These are phyloP conservation scores for Parapsyche elsis DNA, from an alignment of 1,140 invertebrate genomes.

Conservation along the genomic window DNA sequence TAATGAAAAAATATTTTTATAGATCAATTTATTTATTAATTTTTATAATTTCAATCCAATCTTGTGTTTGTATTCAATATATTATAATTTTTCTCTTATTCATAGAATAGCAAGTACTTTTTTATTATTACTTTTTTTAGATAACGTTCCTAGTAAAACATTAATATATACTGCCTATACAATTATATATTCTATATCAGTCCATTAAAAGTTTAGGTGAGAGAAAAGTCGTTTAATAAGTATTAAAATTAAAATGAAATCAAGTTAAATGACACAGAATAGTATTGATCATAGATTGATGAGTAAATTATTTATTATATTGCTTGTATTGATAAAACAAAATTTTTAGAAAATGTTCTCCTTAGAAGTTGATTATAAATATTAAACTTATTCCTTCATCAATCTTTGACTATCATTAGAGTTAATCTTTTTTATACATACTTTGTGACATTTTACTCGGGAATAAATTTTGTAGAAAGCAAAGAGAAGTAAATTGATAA, in stretches of 20 bases:
- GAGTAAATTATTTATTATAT: no score
- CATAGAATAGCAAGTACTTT: conserved; percentile 48
- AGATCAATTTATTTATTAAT: conserved; percentile 53
- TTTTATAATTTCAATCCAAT: conserved; percentile 48
- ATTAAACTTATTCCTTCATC: no score
- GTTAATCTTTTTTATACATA: no score
- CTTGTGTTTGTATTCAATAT: conserved; percentile 52
- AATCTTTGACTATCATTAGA: no score
- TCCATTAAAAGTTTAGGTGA: conserved; percentile 54
- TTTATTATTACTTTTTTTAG: conserved; percentile 41
- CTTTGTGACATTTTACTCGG: no score
- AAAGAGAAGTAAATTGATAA: no score
- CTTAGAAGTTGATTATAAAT: no score
- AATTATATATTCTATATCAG: conserved; percentile 55
- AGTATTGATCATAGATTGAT: no score
- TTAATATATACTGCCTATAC: conserved; percentile 50
- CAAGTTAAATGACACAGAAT: conserved; percentile 31
- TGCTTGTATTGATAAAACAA: no score
- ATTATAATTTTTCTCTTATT: conserved; percentile 52
- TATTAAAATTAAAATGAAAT: conserved; percentile 62
- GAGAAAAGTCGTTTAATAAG: conserved; percentile 38
- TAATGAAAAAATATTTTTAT: conserved; percentile 35
- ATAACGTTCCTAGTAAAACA: conserved; percentile 52
- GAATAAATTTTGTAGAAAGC: no score
- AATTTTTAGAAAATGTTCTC: no score